phyloP scores from a whole-genome alignment of 2,888 invertebrate species.

The Ganaspis brasiliensis region DNA sequence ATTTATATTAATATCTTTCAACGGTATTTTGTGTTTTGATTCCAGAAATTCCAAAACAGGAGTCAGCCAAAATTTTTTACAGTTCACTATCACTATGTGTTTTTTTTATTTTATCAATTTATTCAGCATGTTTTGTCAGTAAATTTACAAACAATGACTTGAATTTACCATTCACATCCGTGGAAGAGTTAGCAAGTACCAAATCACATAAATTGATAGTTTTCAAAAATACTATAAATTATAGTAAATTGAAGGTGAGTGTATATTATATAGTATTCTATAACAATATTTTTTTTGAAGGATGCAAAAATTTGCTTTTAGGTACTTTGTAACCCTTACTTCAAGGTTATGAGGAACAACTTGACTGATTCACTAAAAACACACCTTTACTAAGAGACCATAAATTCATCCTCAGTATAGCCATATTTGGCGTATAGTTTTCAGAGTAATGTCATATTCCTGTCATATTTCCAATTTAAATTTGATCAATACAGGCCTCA shows the following conservation, averaged over 20 bases:
- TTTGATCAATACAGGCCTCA: too few species aligned
- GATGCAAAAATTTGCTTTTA: background rate
- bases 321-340: too few species aligned
- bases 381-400: too few species aligned
- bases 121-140: background rate
- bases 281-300: background rate
- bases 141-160: background rate
- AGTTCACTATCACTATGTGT: background rate
- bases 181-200: background rate
- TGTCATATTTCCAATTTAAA: too few species aligned
- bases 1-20: background rate
- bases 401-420: too few species aligned
- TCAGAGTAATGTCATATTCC: too few species aligned
- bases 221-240: background rate
- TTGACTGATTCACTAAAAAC: too few species aligned
- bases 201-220: slow-evolving; percentile 2
- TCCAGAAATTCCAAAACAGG: background rate
- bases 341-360: too few species aligned
- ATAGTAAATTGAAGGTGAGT: background rate
- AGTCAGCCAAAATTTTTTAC: background rate
- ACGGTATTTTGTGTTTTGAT: background rate
- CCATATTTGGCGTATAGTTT: too few species aligned
- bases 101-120: background rate
- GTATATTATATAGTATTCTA: background rate
- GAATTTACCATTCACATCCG: background rate